Conservation (phyloP, 2,888 invertebrate genomes). For the Rhodophaea formosa region DNA sequence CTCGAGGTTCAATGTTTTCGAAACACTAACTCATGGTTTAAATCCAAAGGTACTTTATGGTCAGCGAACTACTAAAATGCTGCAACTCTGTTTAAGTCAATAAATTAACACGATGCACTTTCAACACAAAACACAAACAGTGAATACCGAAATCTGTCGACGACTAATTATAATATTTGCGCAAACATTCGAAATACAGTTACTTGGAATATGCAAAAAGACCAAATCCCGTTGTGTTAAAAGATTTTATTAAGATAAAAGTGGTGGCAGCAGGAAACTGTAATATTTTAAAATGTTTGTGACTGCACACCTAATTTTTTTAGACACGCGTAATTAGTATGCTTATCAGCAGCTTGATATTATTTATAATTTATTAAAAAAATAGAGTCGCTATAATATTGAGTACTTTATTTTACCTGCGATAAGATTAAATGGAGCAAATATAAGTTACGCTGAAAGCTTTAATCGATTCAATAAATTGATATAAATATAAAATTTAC, state of each 20-base stretch:
- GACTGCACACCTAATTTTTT: too few relatives aligned
- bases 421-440: too few relatives aligned
- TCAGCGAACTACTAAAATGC: slow-evolving; percentile 60
- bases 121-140: not conserved
- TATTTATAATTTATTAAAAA: too few relatives aligned
- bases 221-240: not conserved
- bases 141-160: not conserved
- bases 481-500: too few relatives aligned
- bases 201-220: not conserved
- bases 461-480: too few relatives aligned
- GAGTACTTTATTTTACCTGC: too few relatives aligned
- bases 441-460: too few relatives aligned
- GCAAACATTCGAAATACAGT: slow-evolving; percentile 15
- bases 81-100: slow-evolving; percentile 31
- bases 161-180: not conserved
- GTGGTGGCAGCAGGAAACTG: too few relatives aligned
- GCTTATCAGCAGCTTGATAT: too few relatives aligned
- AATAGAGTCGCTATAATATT: too few relatives aligned
- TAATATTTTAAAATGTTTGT: too few relatives aligned
- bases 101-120: not conserved
- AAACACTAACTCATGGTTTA: slow-evolving; percentile 72
- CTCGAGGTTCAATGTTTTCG: slow-evolving; percentile 58
- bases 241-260: not conserved
- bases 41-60: slow-evolving; percentile 61
- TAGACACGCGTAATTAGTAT: too few relatives aligned